A percentile compares a stretch with the other conserved stretches of the same genome.
phyloP scores from a whole-genome alignment of 2,113 vertebrate species.

The Gopherus evgoodei region DNA sequence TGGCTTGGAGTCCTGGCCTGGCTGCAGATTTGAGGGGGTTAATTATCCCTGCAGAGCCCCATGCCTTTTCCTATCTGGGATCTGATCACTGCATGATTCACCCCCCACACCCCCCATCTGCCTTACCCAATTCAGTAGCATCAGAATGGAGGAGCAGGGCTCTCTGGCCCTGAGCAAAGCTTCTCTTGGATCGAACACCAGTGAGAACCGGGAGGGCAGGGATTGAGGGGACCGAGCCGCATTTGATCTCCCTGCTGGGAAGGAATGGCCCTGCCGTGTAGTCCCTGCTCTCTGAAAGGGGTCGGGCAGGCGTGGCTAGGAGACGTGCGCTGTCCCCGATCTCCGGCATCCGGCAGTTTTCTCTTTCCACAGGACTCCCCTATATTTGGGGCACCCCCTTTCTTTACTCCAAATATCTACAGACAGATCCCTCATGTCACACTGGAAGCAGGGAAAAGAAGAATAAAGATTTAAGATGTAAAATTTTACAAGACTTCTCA shows the following conservation, averaged over 20 bases:
- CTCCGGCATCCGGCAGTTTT: not conserved
- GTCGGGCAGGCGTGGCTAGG: not conserved
- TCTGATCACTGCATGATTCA: constrained; percentile 32
- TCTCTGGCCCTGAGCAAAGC: not conserved
- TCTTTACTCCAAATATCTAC: not conserved
- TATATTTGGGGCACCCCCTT: not conserved
- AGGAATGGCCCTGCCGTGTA: not conserved
- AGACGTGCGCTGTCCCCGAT: not conserved
- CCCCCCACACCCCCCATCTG: not conserved
- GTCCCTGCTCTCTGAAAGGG: not conserved
- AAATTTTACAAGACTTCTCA: constrained; percentile 51
- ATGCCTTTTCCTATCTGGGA: not conserved
- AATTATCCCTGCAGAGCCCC: not conserved
- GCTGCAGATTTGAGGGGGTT: not conserved
- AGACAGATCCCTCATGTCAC: not conserved
- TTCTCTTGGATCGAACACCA: not conserved
- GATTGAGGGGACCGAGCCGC: not conserved
- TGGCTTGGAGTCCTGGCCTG: not conserved
- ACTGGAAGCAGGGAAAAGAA: constrained; percentile 27
- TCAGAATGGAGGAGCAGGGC: not conserved
- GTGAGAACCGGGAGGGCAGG: not conserved
- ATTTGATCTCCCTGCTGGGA: fast-evolving
- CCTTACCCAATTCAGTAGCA: not conserved
- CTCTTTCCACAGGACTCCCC: not conserved
- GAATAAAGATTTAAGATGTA: constrained; percentile 78